Evolutionary conservation across 2,113 vertebrate genomes (phyloP).

Genomic region (Daboia siamensis): DNA sequence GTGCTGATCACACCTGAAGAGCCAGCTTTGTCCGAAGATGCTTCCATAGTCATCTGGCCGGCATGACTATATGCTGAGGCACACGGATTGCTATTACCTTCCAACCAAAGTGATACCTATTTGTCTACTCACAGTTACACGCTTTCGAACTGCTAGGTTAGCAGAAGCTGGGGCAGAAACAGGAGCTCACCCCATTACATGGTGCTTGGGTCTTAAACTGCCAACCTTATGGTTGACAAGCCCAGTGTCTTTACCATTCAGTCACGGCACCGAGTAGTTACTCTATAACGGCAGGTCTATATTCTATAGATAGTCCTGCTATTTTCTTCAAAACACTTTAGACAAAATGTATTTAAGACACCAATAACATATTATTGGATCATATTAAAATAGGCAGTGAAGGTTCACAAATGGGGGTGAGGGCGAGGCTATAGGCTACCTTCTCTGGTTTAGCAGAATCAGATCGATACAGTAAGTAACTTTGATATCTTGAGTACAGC

Average conservation of each 20-base stretch:
- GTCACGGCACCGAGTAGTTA: background rate
- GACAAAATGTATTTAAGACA: background rate
- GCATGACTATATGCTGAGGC: background rate
- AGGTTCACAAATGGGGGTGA: background rate
- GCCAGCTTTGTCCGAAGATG: background rate
- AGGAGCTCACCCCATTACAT: background rate
- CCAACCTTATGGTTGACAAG: background rate
- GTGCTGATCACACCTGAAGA: background rate
- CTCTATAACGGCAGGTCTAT: background rate
- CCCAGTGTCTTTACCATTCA: background rate
- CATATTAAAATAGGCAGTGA: background rate
- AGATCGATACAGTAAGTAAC: background rate
- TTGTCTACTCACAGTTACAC: background rate
- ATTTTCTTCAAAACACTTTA: background rate
- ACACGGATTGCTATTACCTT: background rate
- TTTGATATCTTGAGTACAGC: background rate
- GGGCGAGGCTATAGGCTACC: background rate
- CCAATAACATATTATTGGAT: background rate
- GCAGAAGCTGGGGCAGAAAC: background rate
- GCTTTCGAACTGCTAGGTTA: background rate
- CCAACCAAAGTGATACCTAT: background rate
- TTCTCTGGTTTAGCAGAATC: background rate
- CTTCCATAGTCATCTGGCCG: background rate
- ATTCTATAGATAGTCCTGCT: background rate
- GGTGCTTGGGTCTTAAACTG: background rate